A percentile compares a stretch with the other conserved stretches of the same genome.
Conservation (phyloP, 37 sponge, comb jelly and placozoan genomes). For the Ephydatia muelleri region DNA sequence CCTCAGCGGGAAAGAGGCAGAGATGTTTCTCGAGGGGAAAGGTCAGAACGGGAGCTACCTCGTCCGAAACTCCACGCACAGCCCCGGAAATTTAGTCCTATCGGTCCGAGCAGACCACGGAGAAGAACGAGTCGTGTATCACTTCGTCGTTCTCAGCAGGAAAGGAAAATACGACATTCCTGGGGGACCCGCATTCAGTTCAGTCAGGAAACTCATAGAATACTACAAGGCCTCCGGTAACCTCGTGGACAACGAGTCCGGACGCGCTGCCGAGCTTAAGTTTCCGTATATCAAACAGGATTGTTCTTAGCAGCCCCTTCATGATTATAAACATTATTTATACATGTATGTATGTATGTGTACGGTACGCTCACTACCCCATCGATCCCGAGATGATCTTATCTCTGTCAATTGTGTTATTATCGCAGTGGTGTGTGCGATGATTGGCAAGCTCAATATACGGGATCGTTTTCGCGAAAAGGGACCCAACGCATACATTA, state of each 20-base stretch:
- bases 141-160: conserved; percentile 72
- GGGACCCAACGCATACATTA: no score
- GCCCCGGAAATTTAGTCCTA: conserved; percentile 90
- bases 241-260: conserved; percentile 87
- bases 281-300: no score
- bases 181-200: conserved; percentile 81
- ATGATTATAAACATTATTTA: no score
- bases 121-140: conserved; percentile 42
- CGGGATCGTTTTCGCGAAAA: no score
- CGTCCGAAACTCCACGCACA: conserved; percentile 84
- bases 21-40: conserved; percentile 77
- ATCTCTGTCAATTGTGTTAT: no score
- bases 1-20: conserved; percentile 85
- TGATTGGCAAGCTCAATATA: no score
- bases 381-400: no score
- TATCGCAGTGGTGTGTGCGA: no score
- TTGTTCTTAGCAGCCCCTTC: no score
- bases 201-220: conserved; percentile 80
- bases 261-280: no score
- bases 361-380: no score
- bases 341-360: no score
- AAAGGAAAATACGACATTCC: conserved; percentile 78
- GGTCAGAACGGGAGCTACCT: conserved; percentile 85
- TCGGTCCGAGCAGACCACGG: conserved; percentile 47
- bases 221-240: conserved; percentile 78